Evolutionary conservation across 2,888 invertebrate genomes (phyloP), one percentile per base, ranked within the genome.

Genomic region (Crocallis elinguaria): DNA sequence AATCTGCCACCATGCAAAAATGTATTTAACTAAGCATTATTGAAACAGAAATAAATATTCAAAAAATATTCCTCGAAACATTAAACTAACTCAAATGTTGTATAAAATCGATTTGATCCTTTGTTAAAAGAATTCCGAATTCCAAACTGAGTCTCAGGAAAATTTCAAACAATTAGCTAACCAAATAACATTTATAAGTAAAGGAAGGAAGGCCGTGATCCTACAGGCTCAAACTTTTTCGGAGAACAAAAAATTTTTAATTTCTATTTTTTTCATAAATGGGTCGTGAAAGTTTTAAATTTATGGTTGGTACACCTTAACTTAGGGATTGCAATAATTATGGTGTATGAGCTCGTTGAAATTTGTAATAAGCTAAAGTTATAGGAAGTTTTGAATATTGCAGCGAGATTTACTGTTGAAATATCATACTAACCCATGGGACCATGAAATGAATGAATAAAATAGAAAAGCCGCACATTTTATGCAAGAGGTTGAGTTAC

Each of bases 341-440:
- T 60, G 44, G 49, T 50, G 59, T 53, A 51, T 57, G 57, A 36
- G 37, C 46, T 38, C 54, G 52, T 39, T 49, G 48, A 57, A 60
- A 62, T 60, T 59, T 60, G 54, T 60, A 59, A 59, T 59, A 48
- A 62, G 57, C 57, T 53, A 46, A 57, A 61, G 52, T 62, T 64
- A 46, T 38, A 32, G 35, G 39, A 44, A 39, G 17, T 51, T 39
- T 25, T 50, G 32, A 53, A 50, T 50, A 44, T 42, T 51, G 33
- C 19, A 50, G 25, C 12, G 29, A 23, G 25, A 39, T 57, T 13
- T 27, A 27, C 43, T 43, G 30, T 43, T 37, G 0, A 7, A 25
- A 23, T 27, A 19, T 17, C 46, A 23, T 41, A 17, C 13, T 8
- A 25, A 3, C 6, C 25, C n/a, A 25, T 25, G 25, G 25, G 25